A percentile compares a stretch with the other conserved stretches of the same genome.
phyloP scores from a whole-genome alignment of 2,888 invertebrate species.

The Drosophila mettleri region DNA sequence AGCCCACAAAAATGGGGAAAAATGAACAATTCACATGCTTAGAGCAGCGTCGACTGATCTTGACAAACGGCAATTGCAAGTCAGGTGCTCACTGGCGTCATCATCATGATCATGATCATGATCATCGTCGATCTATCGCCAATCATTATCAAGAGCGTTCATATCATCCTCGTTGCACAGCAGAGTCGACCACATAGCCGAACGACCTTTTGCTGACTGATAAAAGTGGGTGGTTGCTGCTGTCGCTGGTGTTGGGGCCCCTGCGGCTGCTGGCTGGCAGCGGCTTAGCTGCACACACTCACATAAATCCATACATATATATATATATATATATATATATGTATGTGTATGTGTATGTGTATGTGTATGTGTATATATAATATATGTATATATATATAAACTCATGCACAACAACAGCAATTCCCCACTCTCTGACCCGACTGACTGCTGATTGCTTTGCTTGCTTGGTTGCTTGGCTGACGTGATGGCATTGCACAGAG shows the following conservation, averaged over 20 bases:
- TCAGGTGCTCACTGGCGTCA: constrained; percentile 56
- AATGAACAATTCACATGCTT: constrained; percentile 16
- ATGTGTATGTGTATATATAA: constrained; percentile 17
- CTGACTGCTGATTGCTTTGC: constrained; percentile 81
- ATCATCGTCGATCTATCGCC: too few relatives aligned
- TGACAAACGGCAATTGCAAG: constrained; percentile 41
- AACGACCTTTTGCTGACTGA: constrained; percentile 80
- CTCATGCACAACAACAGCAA: constrained; percentile 60
- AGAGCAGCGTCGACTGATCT: constrained; percentile 37
- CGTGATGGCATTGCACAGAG: constrained; percentile 76
- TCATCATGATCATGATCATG: constrained; percentile 20
- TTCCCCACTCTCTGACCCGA: constrained; percentile 68
- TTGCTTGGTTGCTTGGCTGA: constrained; percentile 70
- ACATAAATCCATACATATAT: constrained; percentile 25
- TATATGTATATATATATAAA: constrained; percentile 30
- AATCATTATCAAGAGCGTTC: constrained; percentile 22
- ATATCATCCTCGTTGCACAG: constrained; percentile 12
- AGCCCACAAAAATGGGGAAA: constrained; percentile 4
- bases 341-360: constrained; percentile 27
- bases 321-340: constrained; percentile 17
- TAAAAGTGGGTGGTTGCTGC: constrained; percentile 73
- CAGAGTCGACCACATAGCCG: constrained; percentile 63
- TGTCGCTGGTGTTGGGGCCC: constrained; percentile 47
- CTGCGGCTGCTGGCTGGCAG: constrained; percentile 60
- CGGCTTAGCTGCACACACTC: constrained; percentile 64